phyloP scores from a whole-genome alignment of 2,888 invertebrate genomes.

The Zygaena filipendulae region DNA sequence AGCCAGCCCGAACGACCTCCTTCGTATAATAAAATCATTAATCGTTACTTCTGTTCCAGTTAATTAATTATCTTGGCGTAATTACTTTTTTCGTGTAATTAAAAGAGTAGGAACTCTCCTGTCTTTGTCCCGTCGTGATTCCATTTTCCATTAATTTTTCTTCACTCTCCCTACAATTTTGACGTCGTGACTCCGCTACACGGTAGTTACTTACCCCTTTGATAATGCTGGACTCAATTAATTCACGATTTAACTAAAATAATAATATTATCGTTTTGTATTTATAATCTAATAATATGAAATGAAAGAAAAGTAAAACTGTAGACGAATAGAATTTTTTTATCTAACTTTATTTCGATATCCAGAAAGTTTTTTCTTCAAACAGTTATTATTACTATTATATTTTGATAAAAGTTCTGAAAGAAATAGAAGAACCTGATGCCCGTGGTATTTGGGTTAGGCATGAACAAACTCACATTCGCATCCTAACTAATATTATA shows the following conservation, averaged over 20 bases:
- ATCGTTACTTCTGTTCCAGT: conserved; percentile 70
- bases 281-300: too few species aligned
- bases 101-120: conserved; percentile 68
- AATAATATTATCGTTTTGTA: too few species aligned
- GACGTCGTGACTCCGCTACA: conserved; percentile 57
- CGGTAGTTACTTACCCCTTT: conserved; percentile 65
- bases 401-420: too few species aligned
- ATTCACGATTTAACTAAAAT: conserved; percentile 65
- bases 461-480: too few species aligned
- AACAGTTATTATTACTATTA: too few species aligned
- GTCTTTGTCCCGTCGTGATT: conserved; percentile 67
- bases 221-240: conserved; percentile 63
- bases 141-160: conserved; percentile 69
- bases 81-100: conserved; percentile 70
- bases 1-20: conserved; percentile 53
- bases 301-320: too few species aligned
- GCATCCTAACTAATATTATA: too few species aligned
- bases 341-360: too few species aligned
- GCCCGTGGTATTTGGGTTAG: too few species aligned
- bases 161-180: conserved; percentile 73
- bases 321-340: too few species aligned
- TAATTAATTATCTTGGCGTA: conserved; percentile 69
- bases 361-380: too few species aligned
- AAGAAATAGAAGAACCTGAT: too few species aligned
- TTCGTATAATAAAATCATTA: conserved; percentile 69